phyloP scores from a whole-genome alignment of 2,888 invertebrate genomes.

The Myopa testacea region DNA sequence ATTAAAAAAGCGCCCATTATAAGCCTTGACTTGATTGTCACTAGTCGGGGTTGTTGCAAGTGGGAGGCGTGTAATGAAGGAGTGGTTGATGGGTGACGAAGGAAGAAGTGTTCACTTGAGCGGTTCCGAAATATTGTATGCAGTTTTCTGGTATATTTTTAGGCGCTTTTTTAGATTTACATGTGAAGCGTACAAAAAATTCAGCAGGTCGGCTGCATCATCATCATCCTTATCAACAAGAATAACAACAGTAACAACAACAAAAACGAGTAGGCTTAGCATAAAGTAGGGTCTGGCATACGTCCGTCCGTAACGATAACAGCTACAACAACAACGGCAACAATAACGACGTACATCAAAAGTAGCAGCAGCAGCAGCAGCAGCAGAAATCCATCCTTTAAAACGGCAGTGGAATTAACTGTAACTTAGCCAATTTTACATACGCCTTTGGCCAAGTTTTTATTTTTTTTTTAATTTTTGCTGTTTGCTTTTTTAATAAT shows the following conservation, averaged over 20 bases:
- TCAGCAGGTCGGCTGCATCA: background rate
- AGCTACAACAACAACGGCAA: background rate
- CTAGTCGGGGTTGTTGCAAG: background rate
- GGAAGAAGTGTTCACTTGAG: background rate
- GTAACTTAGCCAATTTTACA: background rate
- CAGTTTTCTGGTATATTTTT: background rate
- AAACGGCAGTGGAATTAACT: constrained; percentile 1
- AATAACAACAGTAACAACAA: background rate
- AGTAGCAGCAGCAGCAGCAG: background rate
- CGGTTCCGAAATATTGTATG: background rate
- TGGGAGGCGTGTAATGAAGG: background rate
- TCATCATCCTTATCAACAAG: background rate
- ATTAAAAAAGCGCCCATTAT: constrained; percentile 2
- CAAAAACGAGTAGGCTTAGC: background rate
- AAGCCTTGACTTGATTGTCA: constrained; percentile 5
- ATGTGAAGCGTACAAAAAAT: background rate
- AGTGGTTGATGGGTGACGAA: too few species aligned
- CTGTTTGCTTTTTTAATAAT: constrained; percentile 47
- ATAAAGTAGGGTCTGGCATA: background rate
- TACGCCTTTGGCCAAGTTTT: background rate
- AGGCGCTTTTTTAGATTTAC: background rate
- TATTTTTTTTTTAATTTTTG: background rate
- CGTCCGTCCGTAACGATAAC: background rate
- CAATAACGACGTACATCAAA: background rate
- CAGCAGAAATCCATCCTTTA: background rate